These are phyloP conservation scores for Petrocephalus sullivani DNA, from an alignment of 2,797 vertebrate genomes.

Conservation along the genomic window DNA sequence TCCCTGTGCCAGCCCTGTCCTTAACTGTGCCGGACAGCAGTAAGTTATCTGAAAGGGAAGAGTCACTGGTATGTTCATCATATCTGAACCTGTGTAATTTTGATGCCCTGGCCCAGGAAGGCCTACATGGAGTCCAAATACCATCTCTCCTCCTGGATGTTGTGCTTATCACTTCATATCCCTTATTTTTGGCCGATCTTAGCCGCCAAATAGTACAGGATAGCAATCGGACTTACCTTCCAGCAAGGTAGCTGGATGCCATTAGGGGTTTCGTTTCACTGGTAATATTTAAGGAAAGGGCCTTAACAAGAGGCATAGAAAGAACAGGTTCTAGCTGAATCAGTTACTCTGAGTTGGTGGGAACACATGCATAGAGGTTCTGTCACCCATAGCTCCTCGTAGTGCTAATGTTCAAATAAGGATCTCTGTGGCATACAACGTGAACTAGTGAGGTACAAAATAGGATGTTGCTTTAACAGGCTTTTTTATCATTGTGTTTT, in stretches of 20 bases:
- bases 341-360: not conserved
- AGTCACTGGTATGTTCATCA: not conserved
- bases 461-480: not conserved
- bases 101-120: not conserved
- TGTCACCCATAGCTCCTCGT: not conserved
- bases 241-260: not conserved
- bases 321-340: not conserved
- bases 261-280: not conserved
- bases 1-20: not conserved
- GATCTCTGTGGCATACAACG: not conserved
- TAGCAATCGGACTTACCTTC: not conserved
- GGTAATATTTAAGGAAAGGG: not conserved
- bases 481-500: not conserved
- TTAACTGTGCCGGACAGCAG: not conserved
- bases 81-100: not conserved
- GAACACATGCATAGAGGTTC: not conserved
- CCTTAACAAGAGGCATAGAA: not conserved
- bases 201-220: not conserved
- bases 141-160: not conserved
- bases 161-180: not conserved
- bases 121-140: not conserved
- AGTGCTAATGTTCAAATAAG: not conserved
- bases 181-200: not conserved
- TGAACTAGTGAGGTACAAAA: not conserved
- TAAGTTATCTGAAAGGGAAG: conserved; percentile 15